phyloP scores from a whole-genome alignment of 2,113 vertebrate genomes.

The Vulpes lagopus region DNA sequence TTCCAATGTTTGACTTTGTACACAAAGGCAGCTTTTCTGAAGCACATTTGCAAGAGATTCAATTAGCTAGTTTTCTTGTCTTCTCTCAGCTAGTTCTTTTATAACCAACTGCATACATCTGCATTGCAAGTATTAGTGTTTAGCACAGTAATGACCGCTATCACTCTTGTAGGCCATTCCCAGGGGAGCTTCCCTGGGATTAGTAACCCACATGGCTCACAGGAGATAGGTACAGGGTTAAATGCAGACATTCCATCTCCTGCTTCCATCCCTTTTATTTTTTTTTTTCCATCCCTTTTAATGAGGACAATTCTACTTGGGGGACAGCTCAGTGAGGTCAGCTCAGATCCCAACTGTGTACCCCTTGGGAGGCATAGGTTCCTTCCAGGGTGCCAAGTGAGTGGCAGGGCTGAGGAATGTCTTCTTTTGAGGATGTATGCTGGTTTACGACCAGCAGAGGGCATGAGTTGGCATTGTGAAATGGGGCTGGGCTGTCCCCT shows the following conservation, averaged over 20 bases:
- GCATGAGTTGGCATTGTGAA: neutral
- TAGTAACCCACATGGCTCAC: neutral
- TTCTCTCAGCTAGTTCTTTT: slow-evolving; percentile 21
- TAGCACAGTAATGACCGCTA: neutral
- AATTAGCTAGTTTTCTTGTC: neutral
- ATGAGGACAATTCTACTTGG: neutral
- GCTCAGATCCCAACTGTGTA: neutral
- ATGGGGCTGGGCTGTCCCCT: neutral
- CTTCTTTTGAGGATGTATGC: neutral
- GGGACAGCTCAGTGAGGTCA: neutral
- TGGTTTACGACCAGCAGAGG: neutral
- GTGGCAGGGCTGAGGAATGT: neutral
- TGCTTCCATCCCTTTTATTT: neutral
- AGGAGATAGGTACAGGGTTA: neutral
- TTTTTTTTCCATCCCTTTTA: neutral
- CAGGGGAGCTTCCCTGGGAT: neutral
- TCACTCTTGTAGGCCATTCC: neutral
- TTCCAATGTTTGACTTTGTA: neutral
- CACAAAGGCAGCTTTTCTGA: neutral
- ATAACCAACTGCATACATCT: neutral
- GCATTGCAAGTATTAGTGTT: neutral
- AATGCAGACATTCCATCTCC: neutral
- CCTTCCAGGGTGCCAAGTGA: neutral
- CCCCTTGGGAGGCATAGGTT: neutral
- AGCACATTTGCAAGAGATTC: neutral